Base-by-base conservation (phyloP, 1,140 invertebrate genomes). In the Drosophila ogumai region DNA sequence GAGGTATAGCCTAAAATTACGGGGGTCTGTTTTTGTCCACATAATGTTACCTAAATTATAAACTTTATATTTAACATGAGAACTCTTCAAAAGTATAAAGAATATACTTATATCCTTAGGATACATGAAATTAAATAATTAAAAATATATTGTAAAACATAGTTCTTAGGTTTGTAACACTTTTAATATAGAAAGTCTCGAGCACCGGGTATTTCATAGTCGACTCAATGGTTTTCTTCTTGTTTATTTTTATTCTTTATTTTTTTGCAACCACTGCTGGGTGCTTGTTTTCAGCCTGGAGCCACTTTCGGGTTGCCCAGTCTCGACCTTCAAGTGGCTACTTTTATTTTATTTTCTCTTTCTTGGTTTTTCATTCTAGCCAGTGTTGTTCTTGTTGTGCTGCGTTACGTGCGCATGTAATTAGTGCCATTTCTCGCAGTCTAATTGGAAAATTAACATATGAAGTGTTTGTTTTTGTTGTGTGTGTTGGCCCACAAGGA, bases 361-460 rank as follows among this genome's bases (percentile, higher is more conserved):
- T 49, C 75, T 36, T 67, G 54, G 40, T 15, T 66, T 57, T 63
- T 76, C 12, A 40, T 69, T 41, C 46, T 61, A 9, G 17, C 22
- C 63, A 46, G 49, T 57, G 13, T 68, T 73, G 38, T 63, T 47
- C 5, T 7, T 41, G 64, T 82, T 75, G 19, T 36, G 13, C 52
- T 74, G 36, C 54, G 76, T 40, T 79, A 82, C 75, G 79, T 78
- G 77, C 69, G 74, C 74, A 73, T 90, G 85, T 90, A 90, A 90
- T 90, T 90, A 90, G 85, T 90, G 85, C 79, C 81, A 87, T 90
- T 90, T 79, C 74, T 90, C 67, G 57, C 76, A 76, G 81, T 85
- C 81, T 90, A 90, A 90, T 90, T 90, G 78, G 78, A 90, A 90
- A 90, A 90, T 90, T 90, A 90, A 90, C 86, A 90, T 90, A 90